A percentile compares a stretch with the other conserved stretches of the same genome.
phyloP scores from a whole-genome alignment of 2,113 vertebrate species.

The Gopherus flavomarginatus region DNA sequence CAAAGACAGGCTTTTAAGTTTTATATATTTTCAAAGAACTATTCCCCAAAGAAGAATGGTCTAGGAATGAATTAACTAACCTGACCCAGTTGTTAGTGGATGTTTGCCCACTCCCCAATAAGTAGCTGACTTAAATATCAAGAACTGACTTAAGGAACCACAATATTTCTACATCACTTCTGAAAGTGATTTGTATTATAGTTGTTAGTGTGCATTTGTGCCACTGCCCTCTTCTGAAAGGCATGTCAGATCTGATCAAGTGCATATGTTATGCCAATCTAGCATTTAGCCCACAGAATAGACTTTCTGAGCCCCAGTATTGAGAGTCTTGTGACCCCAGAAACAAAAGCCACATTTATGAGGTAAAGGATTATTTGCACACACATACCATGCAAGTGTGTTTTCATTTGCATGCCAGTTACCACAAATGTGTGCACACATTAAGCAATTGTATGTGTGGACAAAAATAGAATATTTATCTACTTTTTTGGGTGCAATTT shows the following conservation, averaged over 20 bases:
- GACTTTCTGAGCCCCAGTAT: background rate
- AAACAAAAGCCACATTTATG: background rate
- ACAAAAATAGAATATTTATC: background rate
- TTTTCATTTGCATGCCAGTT: background rate
- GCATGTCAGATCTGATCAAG: background rate
- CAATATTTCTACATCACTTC: background rate
- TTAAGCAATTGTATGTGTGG: background rate
- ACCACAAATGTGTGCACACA: background rate
- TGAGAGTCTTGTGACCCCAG: accelerated
- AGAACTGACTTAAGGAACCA: background rate
- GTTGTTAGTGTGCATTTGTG: background rate
- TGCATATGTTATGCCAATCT: background rate
- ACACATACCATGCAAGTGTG: accelerated
- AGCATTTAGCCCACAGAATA: background rate
- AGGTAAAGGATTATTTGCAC: background rate
- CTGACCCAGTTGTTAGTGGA: background rate
- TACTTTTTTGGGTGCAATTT: background rate
- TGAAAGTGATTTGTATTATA: background rate
- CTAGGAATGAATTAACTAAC: background rate
- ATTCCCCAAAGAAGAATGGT: background rate
- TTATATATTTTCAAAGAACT: background rate
- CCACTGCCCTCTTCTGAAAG: background rate
- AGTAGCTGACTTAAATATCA: background rate
- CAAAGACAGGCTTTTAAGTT: background rate
- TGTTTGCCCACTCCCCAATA: background rate